Conservation (phyloP, 2,888 invertebrate genomes). For the Drosophila dives region DNA sequence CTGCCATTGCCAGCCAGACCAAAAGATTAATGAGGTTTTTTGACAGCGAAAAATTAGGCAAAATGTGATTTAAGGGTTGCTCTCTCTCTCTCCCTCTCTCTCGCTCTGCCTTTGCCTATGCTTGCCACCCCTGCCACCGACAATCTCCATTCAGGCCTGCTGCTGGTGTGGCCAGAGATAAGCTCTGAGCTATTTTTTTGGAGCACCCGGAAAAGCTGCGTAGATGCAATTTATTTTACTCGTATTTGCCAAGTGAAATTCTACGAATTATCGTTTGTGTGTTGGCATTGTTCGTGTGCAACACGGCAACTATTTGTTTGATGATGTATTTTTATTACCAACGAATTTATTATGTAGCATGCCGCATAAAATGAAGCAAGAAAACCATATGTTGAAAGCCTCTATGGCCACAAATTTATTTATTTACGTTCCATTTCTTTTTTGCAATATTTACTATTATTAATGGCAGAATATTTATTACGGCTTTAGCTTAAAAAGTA, state of each 20-base stretch:
- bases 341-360: slow-evolving; percentile 64
- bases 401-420: slow-evolving; percentile 40
- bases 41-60: slow-evolving; percentile 84
- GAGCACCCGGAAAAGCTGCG: slow-evolving; percentile 53
- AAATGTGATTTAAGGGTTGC: slow-evolving; percentile 80
- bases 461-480: slow-evolving; percentile 16
- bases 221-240: slow-evolving; percentile 71
- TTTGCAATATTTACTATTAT: slow-evolving; percentile 18
- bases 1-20: slow-evolving; percentile 67
- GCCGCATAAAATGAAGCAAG: slow-evolving; percentile 53
- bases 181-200: slow-evolving; percentile 48
- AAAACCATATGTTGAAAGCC: slow-evolving; percentile 41
- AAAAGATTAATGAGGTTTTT: slow-evolving; percentile 83
- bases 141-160: slow-evolving; percentile 8
- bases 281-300: slow-evolving; percentile 56
- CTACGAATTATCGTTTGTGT: slow-evolving; percentile 33
- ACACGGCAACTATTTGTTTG: slow-evolving; percentile 77
- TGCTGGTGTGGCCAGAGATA: slow-evolving; percentile 69
- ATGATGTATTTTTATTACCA: slow-evolving; percentile 78
- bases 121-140: background rate
- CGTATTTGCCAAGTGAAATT: slow-evolving; percentile 62
- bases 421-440: slow-evolving; percentile 33
- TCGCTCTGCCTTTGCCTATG: background rate
- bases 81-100: slow-evolving; percentile 12
- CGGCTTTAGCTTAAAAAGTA: background rate